Base-by-base conservation (phyloP, 2,888 invertebrate species). In the Calliopum simillimum region DNA sequence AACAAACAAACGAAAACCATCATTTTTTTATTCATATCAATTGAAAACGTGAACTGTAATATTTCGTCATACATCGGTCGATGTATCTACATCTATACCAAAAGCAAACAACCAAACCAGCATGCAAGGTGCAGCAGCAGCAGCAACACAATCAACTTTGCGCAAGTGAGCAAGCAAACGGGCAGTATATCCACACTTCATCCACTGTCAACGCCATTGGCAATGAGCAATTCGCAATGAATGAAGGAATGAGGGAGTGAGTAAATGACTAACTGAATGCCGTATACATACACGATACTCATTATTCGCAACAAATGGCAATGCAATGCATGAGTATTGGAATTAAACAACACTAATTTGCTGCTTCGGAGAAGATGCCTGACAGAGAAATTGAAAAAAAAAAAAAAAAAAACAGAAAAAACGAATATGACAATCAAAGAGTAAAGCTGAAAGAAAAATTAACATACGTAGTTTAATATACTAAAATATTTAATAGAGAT, bases 231-330 rank as follows among this genome's bases (percentile, higher is more conserved):
- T 33, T 33, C 33, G 33, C 33, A 44, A 4, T 19, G 44, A 56
- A 25, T 56, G 43, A 56, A 56, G 47, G 63, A 47, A 63, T 63
- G 41, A n/a, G 66, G n/a, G 46, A 56, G 55, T 46, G 56, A 56
- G 25, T 14, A 16, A 19, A 16, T 59, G 43, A 43, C 4, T 59
- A 16, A 43, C 8, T 46, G 46, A 44, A 33, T 66, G 21, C 56
- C 41, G 16, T 47, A 67, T 67, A 67, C 67, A 67, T 25, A 67
- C 67, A 58, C 67, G 41, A 61, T 53, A 51, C n/a, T 53, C n/a
- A 55, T 21, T 25, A 55, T 66, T 66, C 23, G 23, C 64, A 53
- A 51, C 33, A 64, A 66, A 66, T 66, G 66, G 19, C 46, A 66
- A 66, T 66, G 56, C 23, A 51, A 49, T 51, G 16, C 11, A 51